A percentile compares a stretch with the other conserved stretches of the same genome.
These are phyloP conservation scores for Drosophila lacicola DNA, from an alignment of 2,888 invertebrate genomes.

Conservation along the genomic window DNA sequence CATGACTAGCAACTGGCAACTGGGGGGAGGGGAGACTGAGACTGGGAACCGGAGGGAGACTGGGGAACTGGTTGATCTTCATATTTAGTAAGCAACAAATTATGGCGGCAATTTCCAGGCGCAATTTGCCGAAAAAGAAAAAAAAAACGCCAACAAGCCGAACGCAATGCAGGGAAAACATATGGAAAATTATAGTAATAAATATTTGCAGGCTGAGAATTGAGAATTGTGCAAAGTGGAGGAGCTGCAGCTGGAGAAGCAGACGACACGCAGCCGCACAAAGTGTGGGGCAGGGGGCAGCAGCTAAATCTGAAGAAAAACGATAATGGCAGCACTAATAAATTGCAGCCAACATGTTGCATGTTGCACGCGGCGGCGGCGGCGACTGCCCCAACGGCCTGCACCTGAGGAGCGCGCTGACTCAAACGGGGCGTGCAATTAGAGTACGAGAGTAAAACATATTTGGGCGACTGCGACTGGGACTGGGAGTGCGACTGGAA, in stretches of 20 bases:
- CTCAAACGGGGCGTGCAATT: conserved; percentile 74
- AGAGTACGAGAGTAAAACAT: conserved; percentile 62
- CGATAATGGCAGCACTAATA: conserved; percentile 82
- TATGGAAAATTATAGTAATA: conserved; percentile 81
- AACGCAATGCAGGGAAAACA: conserved; percentile 71
- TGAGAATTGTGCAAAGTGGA: conserved; percentile 16
- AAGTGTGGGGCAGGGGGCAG: conserved; percentile 12
- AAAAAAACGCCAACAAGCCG: conserved; percentile 39
- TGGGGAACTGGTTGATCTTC: conserved; percentile 65
- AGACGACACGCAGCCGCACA: conserved; percentile 54
- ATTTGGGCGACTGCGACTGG: conserved; percentile 33
- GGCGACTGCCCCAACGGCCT: conserved; percentile 21
- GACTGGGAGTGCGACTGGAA: too few relatives aligned
- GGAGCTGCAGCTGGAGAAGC: not conserved
- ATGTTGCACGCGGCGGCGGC: conserved; percentile 64
- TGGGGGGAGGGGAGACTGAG: too few relatives aligned
- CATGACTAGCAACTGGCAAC: conserved; percentile 1
- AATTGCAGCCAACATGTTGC: conserved; percentile 80
- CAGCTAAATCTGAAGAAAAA: conserved; percentile 79
- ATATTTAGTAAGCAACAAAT: conserved; percentile 78
- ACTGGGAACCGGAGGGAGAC: not conserved
- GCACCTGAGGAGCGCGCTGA: conserved; percentile 71
- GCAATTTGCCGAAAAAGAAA: conserved; percentile 71
- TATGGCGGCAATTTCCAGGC: conserved; percentile 75
- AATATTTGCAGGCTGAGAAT: conserved; percentile 61